Conservation (phyloP, 2,888 invertebrate genomes). For the Torymus auratus region DNA sequence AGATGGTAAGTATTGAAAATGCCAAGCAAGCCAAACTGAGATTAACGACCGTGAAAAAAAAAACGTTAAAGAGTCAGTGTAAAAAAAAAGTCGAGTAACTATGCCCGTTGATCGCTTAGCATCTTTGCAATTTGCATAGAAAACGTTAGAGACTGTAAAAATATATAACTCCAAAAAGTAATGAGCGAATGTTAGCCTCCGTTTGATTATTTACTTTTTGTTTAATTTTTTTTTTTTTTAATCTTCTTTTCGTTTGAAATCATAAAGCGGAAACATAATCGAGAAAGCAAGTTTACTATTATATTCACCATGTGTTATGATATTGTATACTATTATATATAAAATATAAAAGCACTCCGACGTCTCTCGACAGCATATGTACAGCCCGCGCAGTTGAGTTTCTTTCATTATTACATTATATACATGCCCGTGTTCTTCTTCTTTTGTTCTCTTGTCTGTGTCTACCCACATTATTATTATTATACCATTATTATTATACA, state of each 20-base stretch:
- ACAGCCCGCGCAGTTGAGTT: conserved; percentile 37
- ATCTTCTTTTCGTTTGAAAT: too few relatives aligned
- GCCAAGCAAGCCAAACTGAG: conserved; percentile 60
- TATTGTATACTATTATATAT: background rate
- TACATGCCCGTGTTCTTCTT: conserved; percentile 30
- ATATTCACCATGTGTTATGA: too few relatives aligned
- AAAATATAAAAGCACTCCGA: conserved; percentile 45
- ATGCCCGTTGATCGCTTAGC: too few relatives aligned
- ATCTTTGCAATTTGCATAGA: too few relatives aligned
- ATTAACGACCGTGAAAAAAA: conserved; percentile 25
- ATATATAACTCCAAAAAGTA: too few relatives aligned
- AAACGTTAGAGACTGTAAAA: too few relatives aligned
- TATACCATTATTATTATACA: conserved; percentile 9
- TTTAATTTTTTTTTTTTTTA: too few relatives aligned
- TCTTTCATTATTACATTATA: conserved; percentile 27
- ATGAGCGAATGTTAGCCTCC: too few relatives aligned
- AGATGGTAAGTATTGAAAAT: conserved; percentile 92
- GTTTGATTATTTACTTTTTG: too few relatives aligned
- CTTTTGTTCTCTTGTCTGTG: conserved; percentile 49
- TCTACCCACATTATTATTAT: conserved; percentile 26
- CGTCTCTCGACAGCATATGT: conserved; percentile 49
- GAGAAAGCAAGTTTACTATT: too few relatives aligned
- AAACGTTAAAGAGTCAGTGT: conserved; percentile 10
- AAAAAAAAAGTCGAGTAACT: conserved; percentile 5
- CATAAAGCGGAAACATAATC: too few relatives aligned